A percentile compares a stretch with the other conserved stretches of the same genome.
These are phyloP conservation scores for Sebastes paucispinis DNA, from an alignment of 2,797 vertebrate species.

Conservation along the genomic window DNA sequence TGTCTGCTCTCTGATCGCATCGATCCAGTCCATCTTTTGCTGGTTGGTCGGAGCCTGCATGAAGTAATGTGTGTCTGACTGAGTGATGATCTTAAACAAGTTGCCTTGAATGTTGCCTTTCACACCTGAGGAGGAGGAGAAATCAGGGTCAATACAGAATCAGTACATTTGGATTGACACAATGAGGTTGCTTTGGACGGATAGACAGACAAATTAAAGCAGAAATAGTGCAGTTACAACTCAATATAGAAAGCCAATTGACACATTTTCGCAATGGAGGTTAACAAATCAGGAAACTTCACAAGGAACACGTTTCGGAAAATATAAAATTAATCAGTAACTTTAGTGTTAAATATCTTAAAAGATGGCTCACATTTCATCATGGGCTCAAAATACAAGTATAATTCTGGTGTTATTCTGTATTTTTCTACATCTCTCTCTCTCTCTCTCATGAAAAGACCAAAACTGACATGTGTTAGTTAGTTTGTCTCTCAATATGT, in stretches of 20 bases:
- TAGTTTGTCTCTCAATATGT: neutral
- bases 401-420: neutral
- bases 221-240: neutral
- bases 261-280: neutral
- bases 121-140: constrained; percentile 81
- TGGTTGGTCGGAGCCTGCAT: constrained; percentile 91
- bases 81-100: constrained; percentile 96
- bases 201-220: neutral
- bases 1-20: constrained; percentile 88
- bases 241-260: neutral
- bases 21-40: constrained; percentile 92
- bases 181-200: neutral
- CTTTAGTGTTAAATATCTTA: neutral
- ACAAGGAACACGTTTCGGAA: too few species aligned
- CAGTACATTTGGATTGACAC: neutral
- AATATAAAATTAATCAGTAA: neutral
- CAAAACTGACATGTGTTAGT: too few species aligned
- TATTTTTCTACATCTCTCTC: neutral
- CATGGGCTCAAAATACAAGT: neutral
- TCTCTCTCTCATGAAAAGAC: too few species aligned
- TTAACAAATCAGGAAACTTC: too few species aligned
- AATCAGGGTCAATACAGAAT: neutral
- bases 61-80: constrained; percentile 89
- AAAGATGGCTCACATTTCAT: neutral
- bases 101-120: constrained; percentile 97